phyloP scores from a whole-genome alignment of 2,888 invertebrate genomes.

The Hyalella azteca region DNA sequence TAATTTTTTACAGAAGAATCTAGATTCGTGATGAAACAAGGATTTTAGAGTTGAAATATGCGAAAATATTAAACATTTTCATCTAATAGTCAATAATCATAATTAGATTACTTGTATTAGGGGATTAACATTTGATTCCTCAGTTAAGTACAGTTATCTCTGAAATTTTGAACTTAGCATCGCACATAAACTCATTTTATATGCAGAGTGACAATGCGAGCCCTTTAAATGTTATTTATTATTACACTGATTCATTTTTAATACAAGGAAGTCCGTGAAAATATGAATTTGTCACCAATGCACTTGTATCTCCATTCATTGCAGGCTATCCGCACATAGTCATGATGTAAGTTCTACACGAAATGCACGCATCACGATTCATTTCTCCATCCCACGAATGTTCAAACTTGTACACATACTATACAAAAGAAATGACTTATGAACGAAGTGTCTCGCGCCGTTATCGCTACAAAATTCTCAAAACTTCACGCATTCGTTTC shows the following conservation, averaged over 20 bases:
- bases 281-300: background rate
- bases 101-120: too few relatives aligned
- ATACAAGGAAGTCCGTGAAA: background rate
- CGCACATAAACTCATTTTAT: too few relatives aligned
- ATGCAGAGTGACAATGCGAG: too few relatives aligned
- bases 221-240: too few relatives aligned
- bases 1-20: background rate
- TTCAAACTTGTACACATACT: conserved; percentile 1
- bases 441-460: background rate
- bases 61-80: too few relatives aligned
- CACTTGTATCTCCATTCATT: background rate
- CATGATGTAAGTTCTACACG: background rate
- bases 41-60: too few relatives aligned
- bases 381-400: too few relatives aligned
- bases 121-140: too few relatives aligned
- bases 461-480: conserved; percentile 17
- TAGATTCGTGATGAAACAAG: too few relatives aligned
- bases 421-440: conserved; percentile 29
- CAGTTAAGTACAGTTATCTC: too few relatives aligned
- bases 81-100: too few relatives aligned
- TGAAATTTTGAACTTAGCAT: too few relatives aligned
- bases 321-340: background rate
- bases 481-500: conserved; percentile 26
- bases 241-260: background rate
- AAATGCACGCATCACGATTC: background rate